Base-by-base conservation (phyloP, 2,113 vertebrate species). In the Poicephalus meyeri region DNA sequence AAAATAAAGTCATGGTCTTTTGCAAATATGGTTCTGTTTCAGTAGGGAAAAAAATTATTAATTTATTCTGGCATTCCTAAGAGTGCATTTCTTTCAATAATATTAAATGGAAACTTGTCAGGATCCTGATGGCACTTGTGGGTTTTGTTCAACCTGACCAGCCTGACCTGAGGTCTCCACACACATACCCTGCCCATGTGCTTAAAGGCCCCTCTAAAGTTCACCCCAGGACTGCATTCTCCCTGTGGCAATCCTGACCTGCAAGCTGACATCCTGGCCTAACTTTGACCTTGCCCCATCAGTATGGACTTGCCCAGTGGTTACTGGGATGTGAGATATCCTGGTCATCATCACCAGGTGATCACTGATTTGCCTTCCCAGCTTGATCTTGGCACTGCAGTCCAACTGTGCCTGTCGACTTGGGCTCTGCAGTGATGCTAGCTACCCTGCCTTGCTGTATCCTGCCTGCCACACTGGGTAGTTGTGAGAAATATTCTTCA, bases 401-500 rank as follows among this genome's bases (percentile, higher is more conserved):
- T n/a, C 41, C 0, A 0, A 21, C 39, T 50, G 33, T 1, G 1
- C 25, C 24, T 35, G 24, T 46, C 1, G 0, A 19, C 66, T 8
- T 41, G 46, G n/a, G 50, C 44, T 50, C 47, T 47, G 58, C 14
- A 13, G 13, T 44, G 37, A 13, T 26, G 58, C 9, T 21, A n/a
- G 71, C 39, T 92, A 64, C 56, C 37, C 3, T 15, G 26, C 7
- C 42, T 25, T 42, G 25, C 9, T 69, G 52, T 35, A 35, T 49
- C 61, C 69, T 64, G 16, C 23, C 33, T 65, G 49, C 56, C 42
- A 39, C 24, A 4, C 44, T 47, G 53, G 31, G 29, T n/a, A 8
- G 18, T 26, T 78, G 52, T 49, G 41, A 87, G 58, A 73, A 86
- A 80, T 74, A 79, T 42, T 69, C 21, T 47, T 84, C 50, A 87